These are phyloP conservation scores for Aromia moschata DNA, from an alignment of 2,888 invertebrate genomes.

Conservation along the genomic window DNA sequence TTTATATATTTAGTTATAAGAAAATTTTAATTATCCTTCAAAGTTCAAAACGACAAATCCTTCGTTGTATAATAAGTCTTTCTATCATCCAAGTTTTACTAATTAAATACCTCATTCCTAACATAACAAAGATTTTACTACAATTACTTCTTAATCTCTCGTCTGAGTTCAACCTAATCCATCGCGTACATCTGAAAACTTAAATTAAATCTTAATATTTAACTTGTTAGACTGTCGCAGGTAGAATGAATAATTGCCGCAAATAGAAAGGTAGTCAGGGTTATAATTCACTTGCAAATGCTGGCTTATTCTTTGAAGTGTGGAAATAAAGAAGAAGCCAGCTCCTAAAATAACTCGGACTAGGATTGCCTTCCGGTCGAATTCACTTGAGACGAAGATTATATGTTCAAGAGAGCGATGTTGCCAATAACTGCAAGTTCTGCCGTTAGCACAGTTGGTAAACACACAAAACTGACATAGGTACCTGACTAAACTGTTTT, in stretches of 20 bases:
- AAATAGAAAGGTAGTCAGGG: slow-evolving; percentile 5
- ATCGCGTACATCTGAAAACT: neutral
- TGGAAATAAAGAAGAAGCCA: slow-evolving; percentile 21
- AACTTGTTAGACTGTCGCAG: neutral
- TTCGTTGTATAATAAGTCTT: no score
- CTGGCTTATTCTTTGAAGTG: slow-evolving; percentile 27
- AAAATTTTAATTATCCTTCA: no score
- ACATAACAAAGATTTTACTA: neutral
- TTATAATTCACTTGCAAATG: slow-evolving; percentile 20
- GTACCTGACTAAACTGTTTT: no score
- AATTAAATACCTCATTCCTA: neutral
- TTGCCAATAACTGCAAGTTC: slow-evolving; percentile 43
- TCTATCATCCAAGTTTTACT: no score
- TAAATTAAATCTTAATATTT: neutral
- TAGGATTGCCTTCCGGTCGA: slow-evolving; percentile 38
- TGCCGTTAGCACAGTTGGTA: slow-evolving; percentile 30
- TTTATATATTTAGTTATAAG: no score
- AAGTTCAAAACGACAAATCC: no score
- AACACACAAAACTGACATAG: neutral
- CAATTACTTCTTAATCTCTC: neutral
- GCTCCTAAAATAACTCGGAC: slow-evolving; percentile 34
- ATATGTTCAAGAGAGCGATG: slow-evolving; percentile 35
- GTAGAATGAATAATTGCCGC: slow-evolving; percentile 8
- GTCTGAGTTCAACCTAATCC: neutral
- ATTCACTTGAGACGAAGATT: slow-evolving; percentile 35